Evolutionary conservation across 1,140 invertebrate species (phyloP), one percentile per base, ranked within the genome.

Genomic region (Pseudomyrmex pallidus): DNA sequence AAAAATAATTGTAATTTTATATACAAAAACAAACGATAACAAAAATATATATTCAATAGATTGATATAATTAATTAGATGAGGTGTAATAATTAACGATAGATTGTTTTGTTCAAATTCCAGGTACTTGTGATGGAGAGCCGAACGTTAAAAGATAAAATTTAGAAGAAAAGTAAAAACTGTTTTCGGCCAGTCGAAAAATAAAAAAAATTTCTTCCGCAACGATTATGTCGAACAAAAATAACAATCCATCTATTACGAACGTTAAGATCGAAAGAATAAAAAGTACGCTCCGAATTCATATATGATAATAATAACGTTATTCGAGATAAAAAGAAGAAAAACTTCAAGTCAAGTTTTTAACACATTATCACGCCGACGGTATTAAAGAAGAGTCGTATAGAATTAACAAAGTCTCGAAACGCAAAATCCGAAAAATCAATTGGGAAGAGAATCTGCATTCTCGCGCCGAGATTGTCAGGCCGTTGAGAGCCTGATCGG

Each of bases 401-500:
- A 15, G 25, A 17, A 59, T 48, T 50, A 50, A 72, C 22, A 20
- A 59, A 48, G 12, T 17, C 74, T 46, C 15, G 17, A 12, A 35
- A n/a, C n/a, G n/a, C 10, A 35, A 15, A n/a, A n/a, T 17, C 48
- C 22, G 10, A 15, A 12, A 35, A 10, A 35, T n/a, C 13, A n/a
- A 20, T 12, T 50, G 13, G 46, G 10, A 70, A 48, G 48, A 22
- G 25, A 57, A 17, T 12, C 8, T 20, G 15, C 3, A 25, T 9
- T 54, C 22, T 15, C 9, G 10, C 12, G 44, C 1, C 22, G 61
- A 74, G 17, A 9, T 82, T 84, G 85, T 62, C 73, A 25, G 80
- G 52, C 72, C 63, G 12, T 59, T 9, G 15, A 64, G 15, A 64
- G 72, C 54, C 72, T 87, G 85, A 84, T 67, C 77, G 35, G 15